Conservation (phyloP, 2,888 invertebrate species). For the Patella caerulea region DNA sequence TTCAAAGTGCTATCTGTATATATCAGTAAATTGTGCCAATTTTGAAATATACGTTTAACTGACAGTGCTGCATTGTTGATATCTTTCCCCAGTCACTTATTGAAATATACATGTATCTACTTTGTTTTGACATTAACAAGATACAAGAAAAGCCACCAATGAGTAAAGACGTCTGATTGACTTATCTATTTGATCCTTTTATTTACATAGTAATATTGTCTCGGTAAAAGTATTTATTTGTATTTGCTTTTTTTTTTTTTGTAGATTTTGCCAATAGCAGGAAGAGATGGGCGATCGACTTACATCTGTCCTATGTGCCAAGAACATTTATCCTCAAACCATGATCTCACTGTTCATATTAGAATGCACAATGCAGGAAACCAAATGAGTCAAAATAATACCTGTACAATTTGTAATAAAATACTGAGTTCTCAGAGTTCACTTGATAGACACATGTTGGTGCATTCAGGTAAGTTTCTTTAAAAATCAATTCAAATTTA, state of each 20-base stretch:
- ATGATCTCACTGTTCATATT: conserved; percentile 81
- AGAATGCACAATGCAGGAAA: conserved; percentile 72
- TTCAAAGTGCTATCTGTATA: no score
- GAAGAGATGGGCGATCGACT: conserved; percentile 53
- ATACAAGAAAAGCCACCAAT: no score
- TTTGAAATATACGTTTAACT: no score
- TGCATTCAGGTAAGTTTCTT: conserved; percentile 76
- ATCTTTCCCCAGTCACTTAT: no score
- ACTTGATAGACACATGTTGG: conserved; percentile 84
- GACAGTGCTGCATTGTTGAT: no score
- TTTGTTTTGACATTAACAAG: no score
- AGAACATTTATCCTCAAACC: conserved; percentile 76
- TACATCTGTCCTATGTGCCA: conserved; percentile 80
- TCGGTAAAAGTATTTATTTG: background rate
- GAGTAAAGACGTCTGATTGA: no score
- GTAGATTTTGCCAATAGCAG: conserved; percentile 66
- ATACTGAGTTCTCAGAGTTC: conserved; percentile 83
- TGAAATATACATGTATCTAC: no score
- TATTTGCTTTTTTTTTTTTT: conserved; percentile 17
- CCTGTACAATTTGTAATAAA: conserved; percentile 80
- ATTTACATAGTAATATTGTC: background rate
- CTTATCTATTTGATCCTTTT: background rate
- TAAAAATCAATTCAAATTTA: no score
- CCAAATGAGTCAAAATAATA: conserved; percentile 64
- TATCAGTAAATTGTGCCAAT: no score